phyloP scores from a whole-genome alignment of 2,888 invertebrate species.

The Hirtodrosophila histrioides region DNA sequence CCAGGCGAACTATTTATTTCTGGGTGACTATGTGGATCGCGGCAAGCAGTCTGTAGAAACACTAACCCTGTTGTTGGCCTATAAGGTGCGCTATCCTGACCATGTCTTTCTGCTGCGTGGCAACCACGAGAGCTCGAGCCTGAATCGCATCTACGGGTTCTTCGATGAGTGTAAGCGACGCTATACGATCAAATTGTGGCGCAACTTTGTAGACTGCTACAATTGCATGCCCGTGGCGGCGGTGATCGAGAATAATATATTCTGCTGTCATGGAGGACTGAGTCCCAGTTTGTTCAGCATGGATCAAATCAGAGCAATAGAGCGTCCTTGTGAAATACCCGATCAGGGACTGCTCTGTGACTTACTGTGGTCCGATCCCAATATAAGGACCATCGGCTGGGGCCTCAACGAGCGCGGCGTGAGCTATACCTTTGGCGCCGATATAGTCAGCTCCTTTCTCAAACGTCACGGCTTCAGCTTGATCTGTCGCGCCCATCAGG shows the following conservation, averaged over 20 bases:
- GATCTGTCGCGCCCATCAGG: conserved; percentile 89
- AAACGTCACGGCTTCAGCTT: conserved; percentile 98
- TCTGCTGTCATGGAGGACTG: conserved; percentile 92
- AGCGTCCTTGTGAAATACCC: conserved; percentile 98
- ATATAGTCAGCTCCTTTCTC: conserved; percentile 98
- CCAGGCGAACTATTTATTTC: conserved; percentile 97
- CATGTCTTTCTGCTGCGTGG: conserved; percentile 97
- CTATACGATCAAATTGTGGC: conserved; percentile 99
- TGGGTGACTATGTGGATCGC: conserved; percentile 88
- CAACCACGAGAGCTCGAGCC: conserved; percentile 98
- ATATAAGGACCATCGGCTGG: conserved; percentile 98
- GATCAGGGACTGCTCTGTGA: conserved; percentile 98
- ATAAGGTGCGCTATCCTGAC: conserved; percentile 99
- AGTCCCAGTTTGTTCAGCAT: conserved; percentile 96
- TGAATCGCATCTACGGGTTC: conserved; percentile 98
- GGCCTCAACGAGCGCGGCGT: conserved; percentile 99
- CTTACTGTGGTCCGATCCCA: conserved; percentile 97
- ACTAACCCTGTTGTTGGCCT: conserved; percentile 96
- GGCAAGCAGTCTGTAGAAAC: conserved; percentile 98
- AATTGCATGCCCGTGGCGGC: conserved; percentile 97
- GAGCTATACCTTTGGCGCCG: conserved; percentile 98
- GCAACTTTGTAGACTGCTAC: conserved; percentile 99
- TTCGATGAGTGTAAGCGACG: conserved; percentile 97
- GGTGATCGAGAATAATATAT: conserved; percentile 90
- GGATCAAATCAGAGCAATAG: conserved; percentile 98